phyloP scores from a whole-genome alignment of 1,140 invertebrate genomes.

The Hestina assimilis region DNA sequence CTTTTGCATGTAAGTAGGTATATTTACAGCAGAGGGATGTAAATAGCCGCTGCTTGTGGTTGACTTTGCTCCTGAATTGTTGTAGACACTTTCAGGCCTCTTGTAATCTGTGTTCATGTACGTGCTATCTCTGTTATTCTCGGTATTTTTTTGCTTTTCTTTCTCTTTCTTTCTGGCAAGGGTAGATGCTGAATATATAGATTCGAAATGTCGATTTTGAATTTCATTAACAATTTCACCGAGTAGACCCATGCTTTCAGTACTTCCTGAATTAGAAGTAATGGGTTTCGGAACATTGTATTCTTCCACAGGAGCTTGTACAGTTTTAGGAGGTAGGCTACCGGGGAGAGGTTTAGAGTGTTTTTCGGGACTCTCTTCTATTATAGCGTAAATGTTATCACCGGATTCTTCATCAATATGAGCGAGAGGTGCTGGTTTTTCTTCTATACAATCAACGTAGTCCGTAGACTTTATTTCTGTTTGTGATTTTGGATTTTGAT shows the following conservation, averaged over 20 bases:
- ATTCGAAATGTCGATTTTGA: slow-evolving; percentile 89
- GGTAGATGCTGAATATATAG: slow-evolving; percentile 89
- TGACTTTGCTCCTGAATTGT: slow-evolving; percentile 81
- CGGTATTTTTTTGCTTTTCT: slow-evolving; percentile 59
- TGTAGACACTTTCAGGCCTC: slow-evolving; percentile 80
- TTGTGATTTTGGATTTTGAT: slow-evolving; percentile 72
- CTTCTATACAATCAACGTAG: slow-evolving; percentile 89
- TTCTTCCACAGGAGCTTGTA: slow-evolving; percentile 59
- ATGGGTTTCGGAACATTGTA: slow-evolving; percentile 79
- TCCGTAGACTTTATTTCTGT: slow-evolving; percentile 67
- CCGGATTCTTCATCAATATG: slow-evolving; percentile 83
- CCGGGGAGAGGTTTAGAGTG: slow-evolving; percentile 50
- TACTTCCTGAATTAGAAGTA: slow-evolving; percentile 71
- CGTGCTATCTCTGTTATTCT: slow-evolving; percentile 62
- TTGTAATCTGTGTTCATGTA: slow-evolving; percentile 77
- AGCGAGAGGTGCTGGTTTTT: slow-evolving; percentile 78
- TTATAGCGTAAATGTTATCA: slow-evolving; percentile 92
- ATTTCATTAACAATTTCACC: slow-evolving; percentile 93
- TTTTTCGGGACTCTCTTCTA: slow-evolving; percentile 83
- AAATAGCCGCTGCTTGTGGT: slow-evolving; percentile 86
- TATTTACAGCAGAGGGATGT: slow-evolving; percentile 83
- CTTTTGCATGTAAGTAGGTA: slow-evolving; percentile 73
- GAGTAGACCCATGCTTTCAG: slow-evolving; percentile 84
- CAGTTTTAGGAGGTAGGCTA: slow-evolving; percentile 44
- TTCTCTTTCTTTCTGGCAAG: slow-evolving; percentile 83